Evolutionary conservation across 1,140 invertebrate species (phyloP), one percentile per base, ranked within the genome.

Genomic region (Ips nitidus): DNA sequence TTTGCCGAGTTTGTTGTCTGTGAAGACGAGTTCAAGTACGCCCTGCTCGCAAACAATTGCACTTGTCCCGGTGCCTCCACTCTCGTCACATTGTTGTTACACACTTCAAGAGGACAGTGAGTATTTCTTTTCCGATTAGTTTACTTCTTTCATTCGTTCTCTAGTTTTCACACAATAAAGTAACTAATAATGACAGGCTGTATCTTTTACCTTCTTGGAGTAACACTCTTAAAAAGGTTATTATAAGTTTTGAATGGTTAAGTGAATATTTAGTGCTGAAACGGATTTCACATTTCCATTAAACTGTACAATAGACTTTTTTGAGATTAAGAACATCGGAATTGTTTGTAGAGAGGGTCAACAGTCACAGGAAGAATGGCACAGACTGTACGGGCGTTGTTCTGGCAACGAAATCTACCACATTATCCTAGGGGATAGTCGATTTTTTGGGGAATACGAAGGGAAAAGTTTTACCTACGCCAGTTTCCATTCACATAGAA

Each of bases 371-470:
- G 97, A 98, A 83, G 94, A 98, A 81, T 99, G 97, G 97, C 96
- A 98, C 79, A 86, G 94, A 52, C 82, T 98, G 4, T 99, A 98
- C 81, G 97, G 97, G 22, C 92, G 95, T 79, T 98, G 97, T 82
- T 98, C 95, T 1, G 97, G 97, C 66, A 99, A 99, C 82, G 97
- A 99, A 84, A 98, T 99, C 77, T 99, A 99, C 84, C 95, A 98
- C 82, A 98, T 99, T 74, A 88, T 92, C 62, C 87, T 98, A 40
- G 92, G 92, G 7, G 95, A 98, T 80, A 97, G 94, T 75, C 88
- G 95, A 61, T 98, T 99, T 84, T 99, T 99, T 76, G 94, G 95
- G 2, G 97, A 98, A 82, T 99, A 98, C 80, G 94, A 97, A 80
- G 97, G 96, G 36, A 98, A 98, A 84, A 97, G 95, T 82, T 99